These are phyloP conservation scores for Dendrolimus pini DNA, from an alignment of 2,888 invertebrate genomes.

Conservation along the genomic window DNA sequence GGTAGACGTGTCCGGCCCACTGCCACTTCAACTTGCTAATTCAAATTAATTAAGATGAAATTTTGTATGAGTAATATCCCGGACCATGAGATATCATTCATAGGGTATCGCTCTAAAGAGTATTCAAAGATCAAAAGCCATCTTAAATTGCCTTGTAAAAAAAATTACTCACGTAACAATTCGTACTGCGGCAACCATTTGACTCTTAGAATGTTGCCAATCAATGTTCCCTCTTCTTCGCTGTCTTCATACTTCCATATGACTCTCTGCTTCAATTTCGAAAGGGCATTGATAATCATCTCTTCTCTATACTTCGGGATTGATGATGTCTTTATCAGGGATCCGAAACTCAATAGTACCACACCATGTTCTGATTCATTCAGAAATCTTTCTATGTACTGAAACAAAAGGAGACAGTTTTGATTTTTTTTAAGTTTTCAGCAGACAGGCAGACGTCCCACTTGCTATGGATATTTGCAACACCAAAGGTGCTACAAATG, in stretches of 20 bases:
- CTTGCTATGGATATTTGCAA: no score
- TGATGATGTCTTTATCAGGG: conserved; percentile 82
- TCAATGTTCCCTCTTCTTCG: conserved; percentile 47
- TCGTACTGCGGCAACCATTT: conserved; percentile 86
- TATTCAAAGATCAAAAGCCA: no score
- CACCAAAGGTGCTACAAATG: no score
- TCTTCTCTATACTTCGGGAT: conserved; percentile 79
- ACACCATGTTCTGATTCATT: conserved; percentile 81
- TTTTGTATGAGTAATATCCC: no score
- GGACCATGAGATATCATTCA: no score
- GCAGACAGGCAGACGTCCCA: no score
- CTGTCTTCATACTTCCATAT: conserved; percentile 87
- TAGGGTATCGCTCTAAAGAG: no score
- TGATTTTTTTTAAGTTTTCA: no score
- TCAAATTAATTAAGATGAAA: no score
- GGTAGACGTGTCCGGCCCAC: no score
- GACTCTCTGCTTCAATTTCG: conserved; percentile 80
- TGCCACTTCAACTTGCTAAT: no score
- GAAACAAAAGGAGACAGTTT: conserved; percentile 25
- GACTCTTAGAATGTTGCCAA: conserved; percentile 74
- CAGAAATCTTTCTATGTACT: conserved; percentile 80
- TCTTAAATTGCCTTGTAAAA: not conserved
- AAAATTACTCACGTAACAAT: conserved; percentile 77
- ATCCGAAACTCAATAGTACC: conserved; percentile 86
- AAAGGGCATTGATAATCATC: conserved; percentile 79